A percentile compares a stretch with the other conserved stretches of the same genome.
Conservation (phyloP, 1,140 invertebrate genomes). For the Aphaenogaster rudis region DNA sequence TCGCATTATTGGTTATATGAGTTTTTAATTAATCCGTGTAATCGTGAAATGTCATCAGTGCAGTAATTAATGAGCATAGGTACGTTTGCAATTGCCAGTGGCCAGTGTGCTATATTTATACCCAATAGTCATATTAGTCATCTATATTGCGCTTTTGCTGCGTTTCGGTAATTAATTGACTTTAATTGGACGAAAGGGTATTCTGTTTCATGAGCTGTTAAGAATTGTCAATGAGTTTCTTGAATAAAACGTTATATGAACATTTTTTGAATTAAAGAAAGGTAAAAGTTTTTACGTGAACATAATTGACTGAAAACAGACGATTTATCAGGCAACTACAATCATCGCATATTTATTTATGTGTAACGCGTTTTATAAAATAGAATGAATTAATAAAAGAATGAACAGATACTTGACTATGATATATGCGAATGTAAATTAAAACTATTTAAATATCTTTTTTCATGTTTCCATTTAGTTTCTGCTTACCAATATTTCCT, state of each 20-base stretch:
- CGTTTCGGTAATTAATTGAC: constrained; percentile 56
- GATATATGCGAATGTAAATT: neutral
- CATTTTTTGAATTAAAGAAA: neutral
- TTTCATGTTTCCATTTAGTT: neutral
- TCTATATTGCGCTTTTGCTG: constrained; percentile 5
- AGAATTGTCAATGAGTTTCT: constrained; percentile 33
- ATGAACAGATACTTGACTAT: neutral
- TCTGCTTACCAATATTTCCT: neutral
- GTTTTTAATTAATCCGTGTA: constrained; percentile 63
- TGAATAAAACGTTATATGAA: neutral
- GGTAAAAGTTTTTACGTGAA: constrained; percentile 1
- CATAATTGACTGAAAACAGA: neutral
- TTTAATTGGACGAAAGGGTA: constrained; percentile 54
- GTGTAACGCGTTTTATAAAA: neutral
- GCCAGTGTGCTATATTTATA: constrained; percentile 48
- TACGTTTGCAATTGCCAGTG: constrained; percentile 53
- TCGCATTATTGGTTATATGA: constrained; percentile 63
- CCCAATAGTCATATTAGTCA: constrained; percentile 66
- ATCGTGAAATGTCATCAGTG: constrained; percentile 45
- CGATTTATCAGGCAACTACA: neutral
- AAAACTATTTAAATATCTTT: neutral
- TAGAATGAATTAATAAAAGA: neutral
- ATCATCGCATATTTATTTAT: neutral
- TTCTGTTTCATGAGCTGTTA: constrained; percentile 30
- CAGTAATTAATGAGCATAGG: constrained; percentile 67